Percentiles rank a stretch among this genome's conserved stretches.
Conservation (phyloP, 2,888 invertebrate genomes). For the Sesamia inferens region DNA sequence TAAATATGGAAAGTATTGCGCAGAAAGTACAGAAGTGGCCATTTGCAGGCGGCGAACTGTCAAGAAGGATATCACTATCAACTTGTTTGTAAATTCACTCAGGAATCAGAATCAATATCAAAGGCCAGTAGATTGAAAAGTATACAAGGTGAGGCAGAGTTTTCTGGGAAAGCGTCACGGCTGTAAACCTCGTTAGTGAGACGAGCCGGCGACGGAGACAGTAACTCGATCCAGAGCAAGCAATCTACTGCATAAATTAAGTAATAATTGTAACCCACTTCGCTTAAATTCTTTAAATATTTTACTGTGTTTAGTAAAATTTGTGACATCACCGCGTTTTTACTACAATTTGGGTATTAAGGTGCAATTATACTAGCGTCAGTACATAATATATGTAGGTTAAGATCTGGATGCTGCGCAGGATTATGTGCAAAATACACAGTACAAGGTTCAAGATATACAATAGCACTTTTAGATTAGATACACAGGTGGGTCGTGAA, state of each 20-base stretch:
- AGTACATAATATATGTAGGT: conserved; percentile 34
- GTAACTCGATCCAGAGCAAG: conserved; percentile 55
- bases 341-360: conserved; percentile 65
- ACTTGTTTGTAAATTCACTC: conserved; percentile 43
- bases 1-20: conserved; percentile 27
- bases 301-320: conserved; percentile 55
- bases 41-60: conserved; percentile 15
- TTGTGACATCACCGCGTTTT: conserved; percentile 71
- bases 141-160: conserved; percentile 41
- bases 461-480: conserved; percentile 37
- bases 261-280: conserved; percentile 61
- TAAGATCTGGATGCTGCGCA: conserved; percentile 45
- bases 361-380: conserved; percentile 59
- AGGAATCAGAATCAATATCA: conserved; percentile 19
- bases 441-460: conserved; percentile 26
- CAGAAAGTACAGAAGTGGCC: conserved; percentile 10
- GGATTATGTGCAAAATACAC: conserved; percentile 36
- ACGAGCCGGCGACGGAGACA: conserved; percentile 43
- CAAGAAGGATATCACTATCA: conserved; percentile 1
- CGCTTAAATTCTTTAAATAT: conserved; percentile 51
- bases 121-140: conserved; percentile 45
- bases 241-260: conserved; percentile 67
- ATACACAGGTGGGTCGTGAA: conserved; percentile 36
- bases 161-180: conserved; percentile 35
- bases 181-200: conserved; percentile 56